Base-by-base conservation (phyloP, 2,113 vertebrate genomes). In the Tiliqua scincoides region DNA sequence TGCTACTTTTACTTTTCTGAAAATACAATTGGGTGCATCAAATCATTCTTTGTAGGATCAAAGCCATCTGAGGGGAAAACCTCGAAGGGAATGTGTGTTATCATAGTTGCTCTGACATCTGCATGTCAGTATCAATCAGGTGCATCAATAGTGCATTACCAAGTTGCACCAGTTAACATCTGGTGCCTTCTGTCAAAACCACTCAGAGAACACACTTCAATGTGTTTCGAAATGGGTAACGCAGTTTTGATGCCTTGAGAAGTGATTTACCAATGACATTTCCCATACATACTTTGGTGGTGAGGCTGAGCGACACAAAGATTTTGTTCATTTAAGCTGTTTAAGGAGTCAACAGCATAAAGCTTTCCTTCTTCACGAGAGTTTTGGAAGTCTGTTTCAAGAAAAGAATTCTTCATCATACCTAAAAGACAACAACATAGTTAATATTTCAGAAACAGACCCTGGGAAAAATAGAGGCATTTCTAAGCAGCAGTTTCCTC, bases 301-400 rank as follows among this genome's bases (percentile, higher is more conserved):
- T 93, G 93, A 0, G 94, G 92, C 77, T 83, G 94, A 2, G 79
- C 88, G 6, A 91, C 89, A 81, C 95, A 97, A 87, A 96, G 85
- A 35, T 88, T 96, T 15, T 97, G 89, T 71, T 95, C 97, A 94
- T 97, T 96, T 70, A 97, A 91, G 79, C 97, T 96, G 30, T 97
- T 98, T 88, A 97, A 93, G 30, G 97, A 97, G 91, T 97, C 96
- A 70, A 96, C 97, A 18, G 95, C 93, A 30, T 97, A 97, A 70
- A 97, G 96, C 78, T 96, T 97, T 88, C 96, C 91, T 74, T 96
- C 96, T 94, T 95, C 93, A 0, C 88, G 89, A 25, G 86, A 52
- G 65, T 79, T 57, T 0, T 65, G 68, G 54, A 95, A 68, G 21
- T 89, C 88, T 57, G 87, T 40, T 89, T 96, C 95, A 89, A 92